A percentile compares a stretch with the other conserved stretches of the same genome.
Conservation (phyloP, 1,140 invertebrate species). For the Drosophila sulfurigaster region DNA sequence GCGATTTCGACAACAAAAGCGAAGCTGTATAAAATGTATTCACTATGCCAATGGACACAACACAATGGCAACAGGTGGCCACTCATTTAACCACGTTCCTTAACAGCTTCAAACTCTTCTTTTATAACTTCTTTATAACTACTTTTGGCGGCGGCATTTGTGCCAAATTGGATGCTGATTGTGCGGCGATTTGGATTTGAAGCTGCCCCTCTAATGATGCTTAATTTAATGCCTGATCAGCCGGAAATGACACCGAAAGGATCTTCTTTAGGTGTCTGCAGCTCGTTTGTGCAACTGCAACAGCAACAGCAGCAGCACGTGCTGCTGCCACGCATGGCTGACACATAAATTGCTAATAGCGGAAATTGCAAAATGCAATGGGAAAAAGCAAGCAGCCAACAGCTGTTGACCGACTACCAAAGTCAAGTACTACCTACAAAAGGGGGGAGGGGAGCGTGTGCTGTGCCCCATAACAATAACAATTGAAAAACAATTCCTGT, state of each 20-base stretch:
- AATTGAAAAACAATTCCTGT: slow-evolving; percentile 22
- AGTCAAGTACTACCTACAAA: no score
- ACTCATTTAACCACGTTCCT: slow-evolving; percentile 55
- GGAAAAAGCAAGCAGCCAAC: neutral
- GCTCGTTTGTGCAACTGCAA: neutral
- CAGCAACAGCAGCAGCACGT: neutral
- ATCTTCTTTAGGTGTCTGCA: slow-evolving; percentile 13
- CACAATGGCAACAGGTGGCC: slow-evolving; percentile 77
- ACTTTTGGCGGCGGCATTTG: slow-evolving; percentile 69
- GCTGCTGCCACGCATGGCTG: slow-evolving; percentile 19
- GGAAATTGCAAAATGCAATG: slow-evolving; percentile 16
- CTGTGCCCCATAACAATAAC: slow-evolving; percentile 21
- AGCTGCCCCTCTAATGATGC: slow-evolving; percentile 68
- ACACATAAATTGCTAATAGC: slow-evolving; percentile 16
- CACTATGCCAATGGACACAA: neutral
- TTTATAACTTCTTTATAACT: slow-evolving; percentile 71
- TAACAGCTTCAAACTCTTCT: slow-evolving; percentile 35
- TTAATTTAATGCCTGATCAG: slow-evolving; percentile 70
- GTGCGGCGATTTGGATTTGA: slow-evolving; percentile 61
- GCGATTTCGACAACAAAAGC: slow-evolving; percentile 62
- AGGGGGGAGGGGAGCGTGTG: slow-evolving; percentile 1
- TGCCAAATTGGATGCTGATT: slow-evolving; percentile 79
- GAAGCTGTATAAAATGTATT: slow-evolving; percentile 17
- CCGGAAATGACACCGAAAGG: slow-evolving; percentile 69
- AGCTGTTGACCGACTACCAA: slow-evolving; percentile 3